These are phyloP conservation scores for Strongylocentrotus purpuratus DNA, from an alignment of 35 echinoderm and acorn worm species.

Conservation along the genomic window DNA sequence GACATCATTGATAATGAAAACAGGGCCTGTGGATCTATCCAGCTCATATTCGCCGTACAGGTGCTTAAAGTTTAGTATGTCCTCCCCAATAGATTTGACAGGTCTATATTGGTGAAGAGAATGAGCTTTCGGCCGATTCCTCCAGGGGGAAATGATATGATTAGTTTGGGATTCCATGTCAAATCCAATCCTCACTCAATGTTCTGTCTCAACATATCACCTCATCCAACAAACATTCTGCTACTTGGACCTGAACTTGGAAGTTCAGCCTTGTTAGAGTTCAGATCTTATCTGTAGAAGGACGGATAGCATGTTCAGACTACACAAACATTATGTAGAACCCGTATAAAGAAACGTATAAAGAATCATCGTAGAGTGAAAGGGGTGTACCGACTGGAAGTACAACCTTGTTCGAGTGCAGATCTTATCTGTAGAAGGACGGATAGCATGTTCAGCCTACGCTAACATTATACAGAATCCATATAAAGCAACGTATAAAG, in stretches of 20 bases:
- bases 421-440: no score
- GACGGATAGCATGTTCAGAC: no score
- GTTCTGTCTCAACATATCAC: background rate
- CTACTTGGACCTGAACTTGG: background rate
- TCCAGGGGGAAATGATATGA: background rate
- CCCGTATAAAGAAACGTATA: no score
- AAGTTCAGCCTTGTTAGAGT: no score
- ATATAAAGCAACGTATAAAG: no score
- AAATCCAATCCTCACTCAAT: background rate
- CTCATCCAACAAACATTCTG: background rate
- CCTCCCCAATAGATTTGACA: conserved; percentile 27
- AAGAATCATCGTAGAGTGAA: no score
- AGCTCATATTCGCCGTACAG: background rate
- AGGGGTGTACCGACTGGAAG: no score
- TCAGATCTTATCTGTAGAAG: no score
- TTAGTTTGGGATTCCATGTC: conserved; percentile 16
- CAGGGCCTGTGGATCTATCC: background rate
- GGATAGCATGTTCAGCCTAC: no score
- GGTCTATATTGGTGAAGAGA: conserved; percentile 17
- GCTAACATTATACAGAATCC: no score
- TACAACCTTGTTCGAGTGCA: no score
- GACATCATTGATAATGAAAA: background rate
- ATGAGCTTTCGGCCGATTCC: background rate
- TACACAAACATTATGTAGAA: no score
- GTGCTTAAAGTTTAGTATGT: conserved; percentile 39